Percentiles rank a stretch among this genome's conserved stretches.
phyloP scores from a whole-genome alignment of 2,888 invertebrate genomes.

The Uropetala carovei region DNA sequence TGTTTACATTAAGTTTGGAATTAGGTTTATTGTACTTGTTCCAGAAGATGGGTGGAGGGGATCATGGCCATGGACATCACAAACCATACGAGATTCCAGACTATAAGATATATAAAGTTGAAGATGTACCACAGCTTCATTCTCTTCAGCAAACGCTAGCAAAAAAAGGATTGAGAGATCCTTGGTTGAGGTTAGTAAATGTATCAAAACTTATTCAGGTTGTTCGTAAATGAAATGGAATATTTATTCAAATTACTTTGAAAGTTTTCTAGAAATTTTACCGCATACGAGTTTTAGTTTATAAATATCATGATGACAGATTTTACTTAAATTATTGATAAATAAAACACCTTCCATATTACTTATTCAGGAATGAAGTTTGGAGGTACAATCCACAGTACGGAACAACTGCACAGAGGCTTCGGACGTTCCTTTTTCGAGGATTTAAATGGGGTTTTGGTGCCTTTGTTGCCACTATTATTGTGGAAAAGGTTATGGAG shows the following conservation, averaged over 20 bases:
- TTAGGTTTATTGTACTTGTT: background rate
- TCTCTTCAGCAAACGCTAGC: slow-evolving; percentile 82
- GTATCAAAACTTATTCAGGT: too few species aligned
- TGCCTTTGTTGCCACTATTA: slow-evolving; percentile 79
- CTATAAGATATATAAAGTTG: slow-evolving; percentile 84
- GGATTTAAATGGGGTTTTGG: slow-evolving; percentile 82
- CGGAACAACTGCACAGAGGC: slow-evolving; percentile 77
- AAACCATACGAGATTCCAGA: slow-evolving; percentile 83
- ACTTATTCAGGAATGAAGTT: slow-evolving; percentile 83
- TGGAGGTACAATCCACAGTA: slow-evolving; percentile 84
- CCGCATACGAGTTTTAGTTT: background rate
- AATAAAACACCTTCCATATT: background rate
- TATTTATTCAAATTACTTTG: too few species aligned
- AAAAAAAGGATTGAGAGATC: slow-evolving; percentile 86
- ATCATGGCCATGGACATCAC: slow-evolving; percentile 76
- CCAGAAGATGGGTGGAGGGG: slow-evolving; percentile 77
- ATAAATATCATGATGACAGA: background rate
- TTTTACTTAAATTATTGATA: background rate
- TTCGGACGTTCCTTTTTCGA: slow-evolving; percentile 77
- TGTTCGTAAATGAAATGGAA: too few species aligned
- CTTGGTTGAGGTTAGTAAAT: slow-evolving; percentile 85
- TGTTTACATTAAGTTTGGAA: background rate
- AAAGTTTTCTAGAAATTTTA: too few species aligned
- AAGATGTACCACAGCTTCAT: slow-evolving; percentile 82
- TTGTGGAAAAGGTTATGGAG: slow-evolving; percentile 70